Percentiles rank a stretch among this genome's conserved stretches.
phyloP scores from a whole-genome alignment of 2,797 vertebrate species.

The Galago senegalensis region DNA sequence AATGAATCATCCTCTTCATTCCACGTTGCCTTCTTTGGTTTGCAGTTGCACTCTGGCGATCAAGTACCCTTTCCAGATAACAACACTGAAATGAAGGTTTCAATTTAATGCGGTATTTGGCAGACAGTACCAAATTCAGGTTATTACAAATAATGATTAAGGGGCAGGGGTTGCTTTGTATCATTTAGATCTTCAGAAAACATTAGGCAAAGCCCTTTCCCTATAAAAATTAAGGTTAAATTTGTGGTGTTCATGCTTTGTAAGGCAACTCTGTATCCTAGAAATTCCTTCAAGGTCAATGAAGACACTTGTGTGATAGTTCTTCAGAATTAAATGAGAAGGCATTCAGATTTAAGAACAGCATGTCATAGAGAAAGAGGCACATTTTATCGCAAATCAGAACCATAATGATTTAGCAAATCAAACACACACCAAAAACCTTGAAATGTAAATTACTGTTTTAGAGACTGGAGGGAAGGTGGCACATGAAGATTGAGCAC shows the following conservation, averaged over 20 bases:
- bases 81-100: not conserved
- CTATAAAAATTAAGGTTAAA: conserved; percentile 60
- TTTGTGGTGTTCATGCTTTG: conserved; percentile 45
- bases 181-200: conserved; percentile 54
- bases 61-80: not conserved
- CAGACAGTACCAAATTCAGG: not conserved
- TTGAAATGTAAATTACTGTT: not conserved
- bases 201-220: conserved; percentile 38
- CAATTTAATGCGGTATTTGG: not conserved
- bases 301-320: conserved; percentile 68
- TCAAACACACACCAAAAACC: not conserved
- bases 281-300: conserved; percentile 13
- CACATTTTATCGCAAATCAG: conserved; percentile 62
- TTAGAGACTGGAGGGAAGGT: not conserved
- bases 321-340: conserved; percentile 50
- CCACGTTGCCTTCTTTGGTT: not conserved
- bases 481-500: not conserved
- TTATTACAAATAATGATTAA: conserved; percentile 24
- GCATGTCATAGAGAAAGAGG: conserved; percentile 50
- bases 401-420: conserved; percentile 50
- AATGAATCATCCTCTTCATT: not conserved
- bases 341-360: conserved; percentile 59
- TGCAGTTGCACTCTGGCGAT: not conserved
- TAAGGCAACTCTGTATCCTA: conserved; percentile 74
- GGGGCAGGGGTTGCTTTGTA: conserved; percentile 39